Base-by-base conservation (phyloP, 1,140 invertebrate genomes). In the Acyrthosiphon pisum region DNA sequence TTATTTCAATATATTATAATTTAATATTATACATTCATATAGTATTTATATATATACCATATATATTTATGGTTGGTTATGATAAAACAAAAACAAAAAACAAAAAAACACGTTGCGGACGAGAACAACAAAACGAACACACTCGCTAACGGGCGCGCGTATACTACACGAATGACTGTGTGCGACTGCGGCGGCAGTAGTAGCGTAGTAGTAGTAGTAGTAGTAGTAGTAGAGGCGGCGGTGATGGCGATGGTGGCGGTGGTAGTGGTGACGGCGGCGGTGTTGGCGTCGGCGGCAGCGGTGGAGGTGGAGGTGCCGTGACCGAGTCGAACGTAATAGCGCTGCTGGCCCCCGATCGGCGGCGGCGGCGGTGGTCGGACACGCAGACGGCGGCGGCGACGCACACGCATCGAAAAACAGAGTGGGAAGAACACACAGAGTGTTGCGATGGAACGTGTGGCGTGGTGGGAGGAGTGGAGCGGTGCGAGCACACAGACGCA, bases 301-400 rank as follows among this genome's bases (percentile, higher is more conserved):
- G 35, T 26, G 48, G 35, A 18, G 91, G 76, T 53, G 48, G 76
- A 30, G 76, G 68, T 93, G 81, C 91, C 91, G 91, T 93, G 91
- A 93, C 91, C 91, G 91, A 81, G 48, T 84, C 90, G 90, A 91
- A 84, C 91, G 46, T 93, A 93, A 84, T 84, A 92, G 91, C 76
- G 76, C n/a, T 93, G 81, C 46, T 84, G 23, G 76, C 46, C 76
- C 90, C 81, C 81, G 30, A 91, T 44, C 90, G 60, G 41, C 44
- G 68, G 44, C 68, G 90, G 22, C 90, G 60, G 41, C 90, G 90
- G 68, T 22, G 20, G 90, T 81, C 91, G 76, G 48, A 86, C 81
- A 93, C 91, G 81, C 48, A 84, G 76, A 93, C 91, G 81, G 26
- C 90, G 88, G 88, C 90, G 76, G 81, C 91, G 91, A 84, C 91